Evolutionary conservation across 2,113 vertebrate genomes (phyloP).

Genomic region (Limanda limanda): DNA sequence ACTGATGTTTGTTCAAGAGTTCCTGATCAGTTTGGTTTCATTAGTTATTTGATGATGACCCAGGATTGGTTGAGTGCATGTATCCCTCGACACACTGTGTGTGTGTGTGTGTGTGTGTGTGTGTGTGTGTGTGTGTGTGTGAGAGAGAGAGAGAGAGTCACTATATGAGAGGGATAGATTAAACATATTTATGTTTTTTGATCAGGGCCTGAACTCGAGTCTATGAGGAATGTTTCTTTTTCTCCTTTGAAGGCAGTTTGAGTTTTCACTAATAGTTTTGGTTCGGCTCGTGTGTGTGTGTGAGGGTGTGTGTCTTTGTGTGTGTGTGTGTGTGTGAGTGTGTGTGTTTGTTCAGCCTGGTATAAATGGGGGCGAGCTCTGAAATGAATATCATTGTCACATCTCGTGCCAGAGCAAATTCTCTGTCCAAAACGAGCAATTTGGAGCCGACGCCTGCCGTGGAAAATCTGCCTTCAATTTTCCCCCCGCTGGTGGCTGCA

Average conservation of each 20-base stretch:
- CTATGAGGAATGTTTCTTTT: slow-evolving; percentile 60
- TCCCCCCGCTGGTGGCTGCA: slow-evolving; percentile 54
- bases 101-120: too few relatives aligned
- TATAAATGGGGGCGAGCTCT: slow-evolving; percentile 44
- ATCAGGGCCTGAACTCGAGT: slow-evolving; percentile 60
- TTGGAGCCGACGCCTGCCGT: slow-evolving; percentile 68
- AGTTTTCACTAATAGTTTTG: slow-evolving; percentile 78
- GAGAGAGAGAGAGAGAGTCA: neutral
- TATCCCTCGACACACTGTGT: too few relatives aligned
- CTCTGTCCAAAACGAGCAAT: slow-evolving; percentile 68
- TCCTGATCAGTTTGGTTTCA: too few relatives aligned
- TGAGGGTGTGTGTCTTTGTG: slow-evolving; percentile 5
- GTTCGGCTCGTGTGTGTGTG: slow-evolving; percentile 31
- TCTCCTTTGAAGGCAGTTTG: slow-evolving; percentile 75
- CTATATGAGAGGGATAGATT: slow-evolving; percentile 12
- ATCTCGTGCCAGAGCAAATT: slow-evolving; percentile 70
- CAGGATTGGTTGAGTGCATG: too few relatives aligned
- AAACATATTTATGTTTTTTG: slow-evolving; percentile 60
- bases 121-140: too few relatives aligned
- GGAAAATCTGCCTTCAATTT: slow-evolving; percentile 82
- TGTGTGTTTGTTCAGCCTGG: slow-evolving; percentile 48
- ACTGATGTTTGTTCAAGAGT: too few relatives aligned
- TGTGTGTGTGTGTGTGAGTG: slow-evolving; percentile 7
- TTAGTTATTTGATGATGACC: too few relatives aligned
- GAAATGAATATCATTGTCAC: slow-evolving; percentile 69